Base-by-base conservation (phyloP, 2,113 vertebrate species). In the Carassius gibelio region DNA sequence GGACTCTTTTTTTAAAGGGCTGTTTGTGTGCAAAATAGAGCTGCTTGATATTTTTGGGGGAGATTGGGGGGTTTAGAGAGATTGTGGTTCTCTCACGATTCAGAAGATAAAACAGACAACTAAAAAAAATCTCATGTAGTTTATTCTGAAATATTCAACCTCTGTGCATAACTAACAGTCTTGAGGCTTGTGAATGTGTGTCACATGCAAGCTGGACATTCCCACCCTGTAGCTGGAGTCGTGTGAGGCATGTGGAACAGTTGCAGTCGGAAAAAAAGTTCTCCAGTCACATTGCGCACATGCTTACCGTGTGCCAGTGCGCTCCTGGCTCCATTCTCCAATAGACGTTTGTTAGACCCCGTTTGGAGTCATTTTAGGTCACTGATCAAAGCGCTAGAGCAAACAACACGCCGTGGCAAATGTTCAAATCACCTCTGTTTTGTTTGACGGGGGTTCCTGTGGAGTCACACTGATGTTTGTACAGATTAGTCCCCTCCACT, bases 191-290 rank as follows among this genome's bases (percentile, higher is more conserved):
- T 81, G 42, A 80, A 57, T 52, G 85, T 45, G 42, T 79, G 42
- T 8, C 52, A 71, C 10, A 59, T 55, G 52, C 1, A 17, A 79
- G 34, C 19, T 42, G 30, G 55, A 42, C 34, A 23, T 59, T 61
- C 52, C 34, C 76, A 79, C 50, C 30, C 50, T 10, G 50, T 50
- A 34, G 75, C 75, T 75, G 42, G 82, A 45, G 62, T 78, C 55
- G 30, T 50, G 21, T 23, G 23, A 81, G 82, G 62, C 76, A 36
- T 57, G 19, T 75, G 84, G 71, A 86, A 81, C 84, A 75, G 69
- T 81, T 81, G 50, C 71, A 36, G 26, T 45, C 42, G 84, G 75
- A 88, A 88, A 88, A 88, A 88, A 86, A 84, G 76, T 77, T 86
- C 62, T 30, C 59, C 42, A 42, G 82, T 74, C 72, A 50, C 85